Evolutionary conservation across 2,113 vertebrate species (phyloP), one percentile per base, ranked within the genome.

Genomic region (Casuarius casuarius): DNA sequence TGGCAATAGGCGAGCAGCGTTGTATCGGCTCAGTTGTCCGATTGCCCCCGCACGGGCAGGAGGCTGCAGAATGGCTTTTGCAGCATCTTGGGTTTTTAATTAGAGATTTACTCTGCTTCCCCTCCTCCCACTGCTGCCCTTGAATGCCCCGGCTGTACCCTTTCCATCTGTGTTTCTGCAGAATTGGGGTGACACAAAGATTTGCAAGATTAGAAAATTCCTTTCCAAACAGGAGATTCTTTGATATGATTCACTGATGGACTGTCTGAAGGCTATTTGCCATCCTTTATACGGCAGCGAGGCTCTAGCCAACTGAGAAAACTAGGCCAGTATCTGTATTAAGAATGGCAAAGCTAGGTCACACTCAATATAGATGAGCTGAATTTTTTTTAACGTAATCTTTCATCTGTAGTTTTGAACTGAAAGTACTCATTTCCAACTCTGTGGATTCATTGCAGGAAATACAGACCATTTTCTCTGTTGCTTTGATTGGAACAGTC

Each of bases 251-350:
- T 87, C 22, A 22, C 51, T 12, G 52, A 23, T 46, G 66, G 63
- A 25, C 29, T 49, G 33, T 33, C 68, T 23, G 7, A 23, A 42
- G 59, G 68, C 72, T 44, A 0, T 88, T 83, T 83, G 59, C 83
- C 5, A 1, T 48, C 83, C 33, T 61, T 48, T 21, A 15, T 11
- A 1, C 54, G 4, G 73, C 63, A 23, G 9, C 31, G 61, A 35
- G 54, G 38, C 52, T 44, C 0, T 0, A 28, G 87, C 44, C 0
- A 0, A 48, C 15, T 77, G 79, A 38, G 75, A 20, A 90, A 86
- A 54, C 20, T 73, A 63, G 86, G 90, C 89, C 35, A 18, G 31
- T 54, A 28, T 54, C 54, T 84, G 76, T 65, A 83, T 76, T 19
- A 26, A 28, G 40, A 68, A 0, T 70, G 33, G 9, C 3, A 1